Evolutionary conservation across 2,888 invertebrate species (phyloP).

Genomic region (Hemicrepidius hirtus): DNA sequence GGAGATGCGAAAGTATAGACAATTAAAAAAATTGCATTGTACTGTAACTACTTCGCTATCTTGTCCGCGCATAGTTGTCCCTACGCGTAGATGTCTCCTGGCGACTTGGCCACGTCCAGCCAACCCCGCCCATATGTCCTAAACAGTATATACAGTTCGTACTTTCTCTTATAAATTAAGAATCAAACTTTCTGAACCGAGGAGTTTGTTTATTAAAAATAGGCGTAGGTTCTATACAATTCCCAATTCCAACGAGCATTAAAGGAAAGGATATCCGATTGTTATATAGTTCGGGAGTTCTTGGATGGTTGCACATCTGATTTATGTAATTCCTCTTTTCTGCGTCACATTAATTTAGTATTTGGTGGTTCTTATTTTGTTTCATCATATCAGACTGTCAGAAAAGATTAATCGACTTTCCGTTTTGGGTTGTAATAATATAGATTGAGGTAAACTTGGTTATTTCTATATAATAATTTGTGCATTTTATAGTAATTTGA

Average conservation of each 20-base stretch:
- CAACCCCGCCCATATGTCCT: too few relatives aligned
- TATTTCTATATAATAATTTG: too few relatives aligned
- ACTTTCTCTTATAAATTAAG: constrained; percentile 18
- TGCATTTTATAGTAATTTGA: too few relatives aligned
- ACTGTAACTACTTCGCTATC: too few relatives aligned
- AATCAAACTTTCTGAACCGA: background rate
- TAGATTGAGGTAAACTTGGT: background rate
- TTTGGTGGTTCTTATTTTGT: constrained; percentile 6
- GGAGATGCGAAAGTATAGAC: too few relatives aligned
- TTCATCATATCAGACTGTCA: constrained; percentile 10
- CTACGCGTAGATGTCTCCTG: too few relatives aligned
- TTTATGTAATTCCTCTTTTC: background rate
- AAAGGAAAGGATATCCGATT: background rate
- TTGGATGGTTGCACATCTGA: background rate
- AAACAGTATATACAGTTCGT: too few relatives aligned
- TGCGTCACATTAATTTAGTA: constrained; percentile 9
- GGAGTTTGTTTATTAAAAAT: constrained; percentile 21
- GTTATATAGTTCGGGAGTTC: constrained; percentile 3
- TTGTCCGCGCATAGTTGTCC: too few relatives aligned
- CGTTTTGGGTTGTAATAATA: background rate
- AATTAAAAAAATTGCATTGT: too few relatives aligned
- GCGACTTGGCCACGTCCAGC: too few relatives aligned
- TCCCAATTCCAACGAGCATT: background rate
- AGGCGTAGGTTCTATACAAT: background rate
- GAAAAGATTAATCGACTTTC: constrained; percentile 1